These are phyloP conservation scores for Ochotona princeps DNA, from an alignment of 2,113 vertebrate genomes.

Conservation along the genomic window DNA sequence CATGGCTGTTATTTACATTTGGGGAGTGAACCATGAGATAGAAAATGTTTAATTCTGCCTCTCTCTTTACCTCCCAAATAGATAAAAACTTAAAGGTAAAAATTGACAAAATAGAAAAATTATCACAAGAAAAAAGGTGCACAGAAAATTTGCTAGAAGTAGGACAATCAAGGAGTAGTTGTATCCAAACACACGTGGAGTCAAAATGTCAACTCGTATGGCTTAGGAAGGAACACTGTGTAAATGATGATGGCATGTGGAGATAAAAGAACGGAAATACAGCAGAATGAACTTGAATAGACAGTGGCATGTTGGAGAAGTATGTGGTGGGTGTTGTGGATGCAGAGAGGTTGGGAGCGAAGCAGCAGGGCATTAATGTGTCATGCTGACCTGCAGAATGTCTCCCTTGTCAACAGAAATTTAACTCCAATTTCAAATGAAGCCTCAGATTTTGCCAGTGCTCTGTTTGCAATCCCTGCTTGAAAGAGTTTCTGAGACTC, in stretches of 20 bases:
- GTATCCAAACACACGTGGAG: background rate
- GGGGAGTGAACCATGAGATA: too few relatives aligned
- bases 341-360: background rate
- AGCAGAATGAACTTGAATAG: background rate
- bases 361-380: background rate
- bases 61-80: too few relatives aligned
- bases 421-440: background rate
- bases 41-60: too few relatives aligned
- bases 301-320: background rate
- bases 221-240: background rate
- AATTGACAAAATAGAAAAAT: background rate
- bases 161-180: background rate
- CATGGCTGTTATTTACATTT: too few relatives aligned
- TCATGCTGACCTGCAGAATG: background rate
- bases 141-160: background rate
- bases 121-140: background rate
- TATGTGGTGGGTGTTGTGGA: background rate
- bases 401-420: constrained; percentile 6
- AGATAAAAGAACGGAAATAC: background rate
- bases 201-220: background rate
- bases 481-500: constrained; percentile 2
- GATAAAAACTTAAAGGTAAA: background rate
- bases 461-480: background rate
- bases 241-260: background rate
- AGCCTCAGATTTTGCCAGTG: too few relatives aligned